Evolutionary conservation across 2,888 invertebrate genomes (phyloP).

Genomic region (Watsonalla cultraria): DNA sequence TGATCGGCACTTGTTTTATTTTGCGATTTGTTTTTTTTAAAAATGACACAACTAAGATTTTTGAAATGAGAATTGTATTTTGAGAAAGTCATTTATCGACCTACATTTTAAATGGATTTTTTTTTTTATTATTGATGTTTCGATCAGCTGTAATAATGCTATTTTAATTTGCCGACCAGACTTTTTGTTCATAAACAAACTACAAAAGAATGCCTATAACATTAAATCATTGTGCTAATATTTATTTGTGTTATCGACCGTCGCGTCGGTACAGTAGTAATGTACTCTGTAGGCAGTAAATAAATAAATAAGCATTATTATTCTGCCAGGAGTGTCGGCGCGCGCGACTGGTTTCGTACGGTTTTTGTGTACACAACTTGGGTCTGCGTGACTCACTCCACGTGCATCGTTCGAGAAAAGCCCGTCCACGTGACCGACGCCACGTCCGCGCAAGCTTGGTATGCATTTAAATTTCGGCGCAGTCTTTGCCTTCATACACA

Average conservation of each 20-base stretch:
- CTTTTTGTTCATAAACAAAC: no score
- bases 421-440: background rate
- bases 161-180: no score
- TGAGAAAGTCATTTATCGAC: no score
- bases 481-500: background rate
- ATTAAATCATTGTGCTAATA: background rate
- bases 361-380: background rate
- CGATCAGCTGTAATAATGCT: no score
- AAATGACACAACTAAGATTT: no score
- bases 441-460: background rate
- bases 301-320: background rate
- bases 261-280: no score
- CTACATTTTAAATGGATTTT: no score
- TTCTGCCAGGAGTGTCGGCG: background rate
- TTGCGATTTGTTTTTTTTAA: no score
- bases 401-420: background rate
- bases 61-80: no score
- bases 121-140: no score
- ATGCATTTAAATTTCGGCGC: background rate
- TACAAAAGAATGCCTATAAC: no score
- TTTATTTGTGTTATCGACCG: background rate
- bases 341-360: background rate
- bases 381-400: background rate
- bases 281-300: background rate
- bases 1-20: no score